A percentile compares a stretch with the other conserved stretches of the same genome.
Evolutionary conservation across 2,888 invertebrate species (phyloP).

Genomic region (Piscicola geometra): DNA sequence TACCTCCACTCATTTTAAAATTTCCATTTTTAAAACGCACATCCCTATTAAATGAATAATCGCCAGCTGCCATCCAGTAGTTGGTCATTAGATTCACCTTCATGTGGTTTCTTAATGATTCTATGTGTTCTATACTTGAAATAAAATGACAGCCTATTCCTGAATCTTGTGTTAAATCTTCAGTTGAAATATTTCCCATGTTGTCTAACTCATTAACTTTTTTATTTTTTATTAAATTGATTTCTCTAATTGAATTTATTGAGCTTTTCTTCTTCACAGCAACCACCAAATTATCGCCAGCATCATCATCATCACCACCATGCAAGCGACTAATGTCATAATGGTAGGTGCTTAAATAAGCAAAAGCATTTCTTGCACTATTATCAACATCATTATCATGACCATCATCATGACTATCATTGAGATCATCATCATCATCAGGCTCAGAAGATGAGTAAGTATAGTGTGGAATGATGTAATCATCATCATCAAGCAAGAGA

Average conservation of each 20-base stretch:
- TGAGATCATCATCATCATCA: slow-evolving; percentile 9
- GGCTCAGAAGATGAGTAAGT: neutral
- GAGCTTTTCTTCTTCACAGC: neutral
- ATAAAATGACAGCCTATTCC: neutral
- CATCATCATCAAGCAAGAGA: neutral
- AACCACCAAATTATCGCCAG: neutral
- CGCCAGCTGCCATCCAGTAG: neutral
- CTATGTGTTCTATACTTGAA: neutral
- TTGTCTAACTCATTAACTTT: neutral
- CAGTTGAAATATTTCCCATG: neutral
- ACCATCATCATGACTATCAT: neutral
- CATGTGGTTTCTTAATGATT: neutral
- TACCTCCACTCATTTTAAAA: no score
- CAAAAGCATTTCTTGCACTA: no score
- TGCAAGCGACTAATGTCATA: slow-evolving; percentile 2
- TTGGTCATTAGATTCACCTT: neutral
- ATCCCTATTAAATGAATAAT: neutral
- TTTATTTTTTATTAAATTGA: neutral
- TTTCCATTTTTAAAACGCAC: no score
- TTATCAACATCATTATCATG: slow-evolving; percentile 1
- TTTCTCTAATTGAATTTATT: neutral
- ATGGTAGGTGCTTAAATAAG: no score
- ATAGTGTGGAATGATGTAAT: neutral
- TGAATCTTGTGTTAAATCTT: neutral
- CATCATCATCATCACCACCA: neutral